Evolutionary conservation across 2,797 vertebrate species (phyloP).

Genomic region (Epinephelus awoara): DNA sequence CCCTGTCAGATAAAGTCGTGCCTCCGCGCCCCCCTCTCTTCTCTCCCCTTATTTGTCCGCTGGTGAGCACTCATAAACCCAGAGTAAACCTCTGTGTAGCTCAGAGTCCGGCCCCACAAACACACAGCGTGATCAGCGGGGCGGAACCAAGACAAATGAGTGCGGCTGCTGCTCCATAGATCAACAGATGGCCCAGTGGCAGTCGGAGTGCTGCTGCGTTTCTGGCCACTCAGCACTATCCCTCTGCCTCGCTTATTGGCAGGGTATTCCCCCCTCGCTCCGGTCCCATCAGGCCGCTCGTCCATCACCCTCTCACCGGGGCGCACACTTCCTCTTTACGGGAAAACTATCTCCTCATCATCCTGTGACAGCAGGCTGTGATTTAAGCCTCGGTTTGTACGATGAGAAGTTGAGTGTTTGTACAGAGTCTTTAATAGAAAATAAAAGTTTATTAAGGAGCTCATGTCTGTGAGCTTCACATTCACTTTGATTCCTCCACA

Average conservation of each 20-base stretch:
- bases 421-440: background rate
- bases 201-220: slow-evolving; percentile 30
- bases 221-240: slow-evolving; percentile 57
- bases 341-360: slow-evolving; percentile 12
- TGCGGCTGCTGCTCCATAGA: slow-evolving; percentile 40
- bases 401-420: background rate
- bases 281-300: slow-evolving; percentile 31
- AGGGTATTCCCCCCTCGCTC: slow-evolving; percentile 21
- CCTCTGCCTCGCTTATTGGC: slow-evolving; percentile 33
- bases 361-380: too few relatives aligned
- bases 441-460: background rate
- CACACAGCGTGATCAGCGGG: background rate
- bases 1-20: background rate
- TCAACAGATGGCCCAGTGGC: slow-evolving; percentile 46
- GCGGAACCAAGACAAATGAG: slow-evolving; percentile 50
- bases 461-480: background rate
- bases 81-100: background rate
- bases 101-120: background rate
- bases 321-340: background rate
- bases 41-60: background rate
- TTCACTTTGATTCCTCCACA: slow-evolving; percentile 4
- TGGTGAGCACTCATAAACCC: slow-evolving; percentile 12
- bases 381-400: background rate
- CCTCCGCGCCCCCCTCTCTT: too few relatives aligned
- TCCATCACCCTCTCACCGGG: slow-evolving; percentile 31